Percentiles rank a stretch among this genome's conserved stretches.
These are phyloP conservation scores for Heteromyza rotundicornis DNA, from an alignment of 2,888 invertebrate genomes.

Conservation along the genomic window DNA sequence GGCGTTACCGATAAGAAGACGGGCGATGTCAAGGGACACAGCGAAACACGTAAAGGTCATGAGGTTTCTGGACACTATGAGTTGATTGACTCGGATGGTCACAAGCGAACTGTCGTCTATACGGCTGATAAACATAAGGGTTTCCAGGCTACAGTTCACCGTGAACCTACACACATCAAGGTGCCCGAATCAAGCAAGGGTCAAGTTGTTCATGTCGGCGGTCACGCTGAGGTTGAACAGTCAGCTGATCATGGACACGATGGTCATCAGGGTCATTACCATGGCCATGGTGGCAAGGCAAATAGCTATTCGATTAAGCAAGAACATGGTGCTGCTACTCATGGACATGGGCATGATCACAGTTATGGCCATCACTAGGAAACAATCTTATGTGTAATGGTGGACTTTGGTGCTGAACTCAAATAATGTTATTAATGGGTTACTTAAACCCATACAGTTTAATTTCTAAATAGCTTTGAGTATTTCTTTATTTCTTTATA, in stretches of 20 bases:
- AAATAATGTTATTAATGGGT: too few species aligned
- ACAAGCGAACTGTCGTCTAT: conserved; percentile 51
- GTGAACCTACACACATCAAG: conserved; percentile 43
- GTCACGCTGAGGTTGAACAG: conserved; percentile 31
- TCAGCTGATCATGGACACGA: conserved; percentile 31
- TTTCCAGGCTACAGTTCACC: conserved; percentile 46
- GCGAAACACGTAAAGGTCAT: conserved; percentile 47
- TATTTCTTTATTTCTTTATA: too few species aligned
- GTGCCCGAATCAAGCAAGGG: conserved; percentile 21
- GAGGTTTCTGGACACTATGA: conserved; percentile 52
- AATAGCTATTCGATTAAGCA: too few species aligned
- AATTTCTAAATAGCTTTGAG: too few species aligned
- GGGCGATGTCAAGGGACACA: conserved; percentile 47
- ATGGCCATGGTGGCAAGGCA: too few species aligned
- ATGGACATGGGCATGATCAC: too few species aligned
- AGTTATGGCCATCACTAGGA: too few species aligned
- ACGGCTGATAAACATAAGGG: conserved; percentile 52
- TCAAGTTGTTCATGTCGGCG: conserved; percentile 44
- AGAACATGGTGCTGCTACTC: too few species aligned
- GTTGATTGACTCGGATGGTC: conserved; percentile 53
- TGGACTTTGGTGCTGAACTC: too few species aligned
- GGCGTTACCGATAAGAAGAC: conserved; percentile 51
- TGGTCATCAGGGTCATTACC: conserved; percentile 8
- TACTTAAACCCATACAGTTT: too few species aligned
- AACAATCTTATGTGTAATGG: too few species aligned